Base-by-base conservation (phyloP, 2,888 invertebrate genomes). In the Thera obeliscata region DNA sequence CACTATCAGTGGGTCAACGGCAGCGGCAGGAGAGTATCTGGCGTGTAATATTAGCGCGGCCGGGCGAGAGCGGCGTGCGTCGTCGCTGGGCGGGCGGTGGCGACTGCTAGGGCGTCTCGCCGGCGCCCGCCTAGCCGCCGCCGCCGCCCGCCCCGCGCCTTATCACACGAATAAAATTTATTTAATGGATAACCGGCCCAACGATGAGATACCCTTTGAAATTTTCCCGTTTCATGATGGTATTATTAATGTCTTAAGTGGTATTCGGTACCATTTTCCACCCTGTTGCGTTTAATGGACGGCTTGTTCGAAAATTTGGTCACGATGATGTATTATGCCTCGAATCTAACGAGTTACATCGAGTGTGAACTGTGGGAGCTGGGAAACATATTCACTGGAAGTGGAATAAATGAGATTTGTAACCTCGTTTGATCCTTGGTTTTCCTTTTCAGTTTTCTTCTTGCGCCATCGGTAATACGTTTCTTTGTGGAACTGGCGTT, bases 131-230 rank as follows among this genome's bases (percentile, higher is more conserved):
- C 86, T 74, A 75, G 73, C 83, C 81, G 86, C 90, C 85, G 84
- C 83, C 87, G 85, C 74, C 74, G 71, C 82, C 87, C 90, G 86
- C 89, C 87, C 88, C 88, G 77, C 90, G 83, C 84, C 88, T 90
- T 90, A 90, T 91, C 91, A 91, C 89, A 80, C 85, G 85, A 91
- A 90, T 91, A 87, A 91, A 91, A 91, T 91, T 88, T 88, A 91
- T 92, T 89, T 91, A 89, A 91, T 89, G 91, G 89, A 89, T 91
- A 90, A 91, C 89, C 87, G 83, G 82, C 79, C 80, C 83, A 82
- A 78, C 83, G 85, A 88, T 89, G 86, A 73, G 83, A 81, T 83
- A 82, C 80, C 82, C 86, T 88, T 90, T 89, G 87, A 90, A 90
- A 87, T 86, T 87, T 84, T 78, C 82, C 75, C 81, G 81, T 79